phyloP scores from a whole-genome alignment of 2,888 invertebrate species.

The Trachelus troglodyta region DNA sequence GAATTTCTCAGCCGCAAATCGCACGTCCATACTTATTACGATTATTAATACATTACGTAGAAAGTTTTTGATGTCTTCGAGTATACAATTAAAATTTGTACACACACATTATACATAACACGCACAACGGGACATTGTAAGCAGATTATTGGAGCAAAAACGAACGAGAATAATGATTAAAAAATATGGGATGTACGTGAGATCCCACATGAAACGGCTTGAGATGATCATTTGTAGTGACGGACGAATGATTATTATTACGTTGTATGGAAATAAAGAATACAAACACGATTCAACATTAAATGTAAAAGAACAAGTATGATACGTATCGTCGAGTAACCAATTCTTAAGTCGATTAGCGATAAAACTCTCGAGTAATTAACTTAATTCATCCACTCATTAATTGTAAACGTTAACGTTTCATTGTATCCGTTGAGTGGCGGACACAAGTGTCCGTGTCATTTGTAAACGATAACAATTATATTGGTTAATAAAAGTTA shows the following conservation, averaged over 20 bases:
- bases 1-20: neutral
- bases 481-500: slow-evolving; percentile 67
- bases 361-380: slow-evolving; percentile 37
- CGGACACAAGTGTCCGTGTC: slow-evolving; percentile 50
- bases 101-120: slow-evolving; percentile 47
- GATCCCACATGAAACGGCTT: neutral
- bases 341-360: slow-evolving; percentile 63
- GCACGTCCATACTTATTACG: neutral
- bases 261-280: neutral
- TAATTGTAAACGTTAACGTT: slow-evolving; percentile 60
- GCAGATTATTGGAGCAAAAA: slow-evolving; percentile 47
- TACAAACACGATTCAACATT: slow-evolving; percentile 28
- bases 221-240: neutral
- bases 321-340: slow-evolving; percentile 64
- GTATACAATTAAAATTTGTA: slow-evolving; percentile 64
- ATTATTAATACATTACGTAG: slow-evolving; percentile 53
- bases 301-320: slow-evolving; percentile 53
- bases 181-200: slow-evolving; percentile 32
- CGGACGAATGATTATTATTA: neutral
- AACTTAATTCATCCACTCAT: slow-evolving; percentile 55
- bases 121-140: slow-evolving; percentile 62
- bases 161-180: slow-evolving; percentile 14
- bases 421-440: slow-evolving; percentile 62
- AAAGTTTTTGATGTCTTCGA: slow-evolving; percentile 66
- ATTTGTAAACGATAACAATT: slow-evolving; percentile 64